phyloP scores from a whole-genome alignment of 2,888 invertebrate species.

The Ophioninae sp. region DNA sequence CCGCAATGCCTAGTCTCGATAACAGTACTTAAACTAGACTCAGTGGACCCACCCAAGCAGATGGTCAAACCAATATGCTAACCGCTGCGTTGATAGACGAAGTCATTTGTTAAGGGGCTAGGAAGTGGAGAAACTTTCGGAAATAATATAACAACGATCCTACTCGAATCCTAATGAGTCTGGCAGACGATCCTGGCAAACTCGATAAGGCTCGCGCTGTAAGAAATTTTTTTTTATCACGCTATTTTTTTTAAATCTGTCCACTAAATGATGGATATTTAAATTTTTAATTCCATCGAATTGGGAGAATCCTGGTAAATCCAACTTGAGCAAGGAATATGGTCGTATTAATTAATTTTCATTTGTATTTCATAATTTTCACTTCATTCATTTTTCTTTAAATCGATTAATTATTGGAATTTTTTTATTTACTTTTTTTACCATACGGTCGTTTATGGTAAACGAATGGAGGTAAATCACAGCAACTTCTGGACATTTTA shows the following conservation, averaged over 20 bases:
- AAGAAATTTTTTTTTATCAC: background rate
- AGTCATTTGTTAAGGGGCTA: conserved; percentile 54
- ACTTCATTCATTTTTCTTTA: too few relatives aligned
- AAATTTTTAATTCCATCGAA: too few relatives aligned
- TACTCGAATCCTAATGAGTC: conserved; percentile 8
- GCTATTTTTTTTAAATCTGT: background rate
- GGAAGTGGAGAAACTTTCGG: background rate
- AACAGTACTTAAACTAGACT: conserved; percentile 72
- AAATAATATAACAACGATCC: conserved; percentile 25
- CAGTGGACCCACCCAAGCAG: conserved; percentile 62
- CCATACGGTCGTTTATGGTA: background rate
- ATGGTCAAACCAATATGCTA: conserved; percentile 57
- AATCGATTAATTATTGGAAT: background rate
- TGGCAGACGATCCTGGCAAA: background rate
- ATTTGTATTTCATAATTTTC: background rate
- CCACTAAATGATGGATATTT: too few relatives aligned
- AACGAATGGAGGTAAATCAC: too few relatives aligned
- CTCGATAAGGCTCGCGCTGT: background rate
- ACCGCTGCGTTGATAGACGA: conserved; percentile 48
- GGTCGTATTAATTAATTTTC: background rate
- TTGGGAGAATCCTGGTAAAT: background rate
- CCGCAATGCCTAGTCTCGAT: conserved; percentile 67
- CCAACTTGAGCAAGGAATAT: background rate
- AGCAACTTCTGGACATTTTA: too few relatives aligned
- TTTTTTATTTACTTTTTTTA: background rate